phyloP scores from a whole-genome alignment of 2,797 vertebrate species.

The Megaceryle alcyon region DNA sequence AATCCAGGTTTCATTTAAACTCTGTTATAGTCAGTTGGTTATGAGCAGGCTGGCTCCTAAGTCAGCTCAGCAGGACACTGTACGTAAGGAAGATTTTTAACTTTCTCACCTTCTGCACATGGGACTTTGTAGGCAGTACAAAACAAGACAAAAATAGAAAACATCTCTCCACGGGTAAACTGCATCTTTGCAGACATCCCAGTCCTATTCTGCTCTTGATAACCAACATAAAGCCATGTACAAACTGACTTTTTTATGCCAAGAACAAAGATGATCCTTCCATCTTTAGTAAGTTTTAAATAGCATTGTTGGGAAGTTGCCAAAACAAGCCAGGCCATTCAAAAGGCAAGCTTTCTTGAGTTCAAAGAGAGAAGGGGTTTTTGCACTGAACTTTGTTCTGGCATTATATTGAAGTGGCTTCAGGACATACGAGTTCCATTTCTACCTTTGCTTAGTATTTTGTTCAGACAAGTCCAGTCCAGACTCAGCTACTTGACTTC shows the following conservation, averaged over 20 bases:
- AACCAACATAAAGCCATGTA: neutral
- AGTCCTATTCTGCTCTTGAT: neutral
- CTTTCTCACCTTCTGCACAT: neutral
- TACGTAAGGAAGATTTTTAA: neutral
- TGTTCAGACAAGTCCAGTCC: constrained; percentile 45
- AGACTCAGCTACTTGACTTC: neutral
- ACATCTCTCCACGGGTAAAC: accelerated
- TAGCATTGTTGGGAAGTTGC: neutral
- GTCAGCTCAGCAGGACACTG: neutral
- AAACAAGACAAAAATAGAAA: neutral
- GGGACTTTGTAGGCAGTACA: neutral
- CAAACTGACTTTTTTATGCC: neutral
- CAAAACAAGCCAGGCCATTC: neutral
- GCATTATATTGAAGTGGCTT: neutral
- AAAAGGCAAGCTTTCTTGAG: neutral
- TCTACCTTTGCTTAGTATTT: neutral
- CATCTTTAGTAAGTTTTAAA: neutral
- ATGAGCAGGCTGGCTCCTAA: neutral
- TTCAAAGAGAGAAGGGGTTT: neutral
- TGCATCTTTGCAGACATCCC: neutral
- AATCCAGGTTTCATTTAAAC: neutral
- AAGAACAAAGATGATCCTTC: neutral
- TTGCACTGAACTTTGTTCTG: neutral
- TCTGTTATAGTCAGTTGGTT: neutral
- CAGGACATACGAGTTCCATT: neutral